Evolutionary conservation across 2,888 invertebrate genomes (phyloP), one percentile per base, ranked within the genome.

Genomic region (Malthinus flaveolus): DNA sequence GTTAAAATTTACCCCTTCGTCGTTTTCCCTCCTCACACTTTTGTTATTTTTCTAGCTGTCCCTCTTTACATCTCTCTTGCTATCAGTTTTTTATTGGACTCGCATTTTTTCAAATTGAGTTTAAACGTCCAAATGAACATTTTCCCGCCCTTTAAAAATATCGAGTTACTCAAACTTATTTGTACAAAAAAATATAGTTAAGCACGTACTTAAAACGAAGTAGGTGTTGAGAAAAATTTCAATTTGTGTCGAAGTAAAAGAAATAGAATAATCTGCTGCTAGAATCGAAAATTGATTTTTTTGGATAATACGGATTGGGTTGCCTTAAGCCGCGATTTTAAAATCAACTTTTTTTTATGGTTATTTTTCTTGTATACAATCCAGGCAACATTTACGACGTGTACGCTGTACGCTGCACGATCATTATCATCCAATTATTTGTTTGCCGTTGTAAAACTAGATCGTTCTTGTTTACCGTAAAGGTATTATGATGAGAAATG

Each of bases 181-280:
- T 23, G n/a, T n/a, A n/a, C n/a, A n/a, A n/a, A 37, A 37, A 37
- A 37, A 37, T 37, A 13, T 37, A 37, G 37, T 37, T 37, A 37
- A 37, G 37, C 15, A 37, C 15, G 15, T 42, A 15, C 15, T 42
- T 42, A 13, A 42, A 42, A 13, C 13, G 23, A 42, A 42, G 5
- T 23, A 42, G 39, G 39, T 42, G 39, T 42, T 42, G 23, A 12
- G 39, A 42, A 52, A 45, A 52, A 44, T 52, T 46, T 46, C 36
- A 32, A 33, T 46, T 52, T 52, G 36, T 52, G 45, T 35, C 31
- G 46, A 10, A 46, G 45, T 52, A 45, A 52, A 35, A 45, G 52
- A 52, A 52, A 46, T 42, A 13, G 39, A 23, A 42, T 42, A 42
- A 42, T 42, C 39, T 42, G 39, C 39, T 9, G 39, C 12, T 23